A percentile compares a stretch with the other conserved stretches of the same genome.
phyloP scores from a whole-genome alignment of 2,888 invertebrate species.

The Brassicogethes aeneus region DNA sequence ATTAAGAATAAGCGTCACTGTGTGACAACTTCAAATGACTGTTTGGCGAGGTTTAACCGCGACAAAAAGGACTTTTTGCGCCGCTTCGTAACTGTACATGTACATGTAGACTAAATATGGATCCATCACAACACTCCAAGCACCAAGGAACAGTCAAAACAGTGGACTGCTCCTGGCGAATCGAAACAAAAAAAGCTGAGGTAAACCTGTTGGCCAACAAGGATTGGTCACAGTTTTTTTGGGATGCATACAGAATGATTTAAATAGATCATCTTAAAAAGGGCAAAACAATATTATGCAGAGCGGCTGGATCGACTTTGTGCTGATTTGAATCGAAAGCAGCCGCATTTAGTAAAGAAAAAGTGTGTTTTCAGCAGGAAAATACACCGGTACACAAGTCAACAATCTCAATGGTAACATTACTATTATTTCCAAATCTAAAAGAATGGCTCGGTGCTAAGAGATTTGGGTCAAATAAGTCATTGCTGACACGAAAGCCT shows the following conservation, averaged over 20 bases:
- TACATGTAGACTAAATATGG: constrained; percentile 4
- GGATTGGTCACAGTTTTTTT: neutral
- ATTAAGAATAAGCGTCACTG: neutral
- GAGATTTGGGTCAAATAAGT: neutral
- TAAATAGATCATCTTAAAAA: constrained; percentile 1
- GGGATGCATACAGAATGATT: neutral
- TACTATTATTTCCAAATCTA: neutral
- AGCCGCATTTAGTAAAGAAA: neutral
- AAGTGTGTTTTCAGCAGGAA: neutral
- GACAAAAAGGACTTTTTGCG: constrained; percentile 2
- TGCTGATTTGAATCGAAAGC: neutral
- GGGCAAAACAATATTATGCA: constrained; percentile 3
- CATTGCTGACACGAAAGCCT: neutral
- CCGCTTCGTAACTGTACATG: constrained; percentile 8
- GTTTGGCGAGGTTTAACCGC: neutral
- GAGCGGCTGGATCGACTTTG: neutral
- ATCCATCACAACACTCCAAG: constrained; percentile 11
- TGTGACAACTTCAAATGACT: constrained; percentile 3
- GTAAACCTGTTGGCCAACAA: neutral
- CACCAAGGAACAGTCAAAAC: constrained; percentile 7
- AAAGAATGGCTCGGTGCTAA: neutral
- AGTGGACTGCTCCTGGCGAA: constrained; percentile 8
- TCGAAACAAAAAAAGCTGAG: constrained; percentile 9
- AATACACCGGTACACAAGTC: neutral
- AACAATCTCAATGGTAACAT: neutral